A percentile compares a stretch with the other conserved stretches of the same genome.
Evolutionary conservation across 2,113 vertebrate species (phyloP).

Genomic region (Mastomys natalensis): DNA sequence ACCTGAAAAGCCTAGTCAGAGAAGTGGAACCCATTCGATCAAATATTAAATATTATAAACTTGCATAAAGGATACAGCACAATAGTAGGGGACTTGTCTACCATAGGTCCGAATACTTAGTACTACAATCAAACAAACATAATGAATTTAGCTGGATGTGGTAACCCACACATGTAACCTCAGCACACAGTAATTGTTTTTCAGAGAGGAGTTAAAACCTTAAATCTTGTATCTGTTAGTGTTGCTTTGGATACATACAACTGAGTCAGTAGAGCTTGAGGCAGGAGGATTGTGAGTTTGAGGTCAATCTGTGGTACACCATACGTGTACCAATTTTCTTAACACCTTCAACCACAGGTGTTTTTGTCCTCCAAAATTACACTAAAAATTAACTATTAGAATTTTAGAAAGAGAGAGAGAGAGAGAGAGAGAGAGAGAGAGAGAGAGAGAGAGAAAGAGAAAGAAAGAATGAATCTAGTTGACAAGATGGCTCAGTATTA

Average conservation of each 20-base stretch:
- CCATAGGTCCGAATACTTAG: not conserved
- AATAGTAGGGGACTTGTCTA: not conserved
- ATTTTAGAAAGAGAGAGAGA: too few relatives aligned
- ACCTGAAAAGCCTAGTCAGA: conserved; percentile 18
- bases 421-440: too few relatives aligned
- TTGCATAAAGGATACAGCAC: not conserved
- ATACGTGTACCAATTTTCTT: not conserved
- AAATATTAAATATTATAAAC: conserved; percentile 39
- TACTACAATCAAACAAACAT: not conserved
- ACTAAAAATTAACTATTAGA: not conserved
- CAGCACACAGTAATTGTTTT: not conserved
- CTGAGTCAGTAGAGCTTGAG: not conserved
- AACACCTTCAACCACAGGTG: not conserved
- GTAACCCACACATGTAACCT: not conserved
- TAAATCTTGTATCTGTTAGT: not conserved
- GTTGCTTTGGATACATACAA: not conserved
- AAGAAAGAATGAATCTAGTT: not conserved
- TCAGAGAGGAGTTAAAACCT: not conserved
- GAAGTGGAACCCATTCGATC: not conserved
- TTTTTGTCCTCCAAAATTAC: not conserved
- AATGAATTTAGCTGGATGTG: not conserved
- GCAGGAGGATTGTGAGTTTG: not conserved
- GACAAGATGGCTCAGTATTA: not conserved
- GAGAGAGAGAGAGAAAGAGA: too few relatives aligned
- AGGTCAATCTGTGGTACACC: not conserved